These are phyloP conservation scores for Malthinus flaveolus DNA, from an alignment of 2,888 invertebrate genomes.

Conservation along the genomic window DNA sequence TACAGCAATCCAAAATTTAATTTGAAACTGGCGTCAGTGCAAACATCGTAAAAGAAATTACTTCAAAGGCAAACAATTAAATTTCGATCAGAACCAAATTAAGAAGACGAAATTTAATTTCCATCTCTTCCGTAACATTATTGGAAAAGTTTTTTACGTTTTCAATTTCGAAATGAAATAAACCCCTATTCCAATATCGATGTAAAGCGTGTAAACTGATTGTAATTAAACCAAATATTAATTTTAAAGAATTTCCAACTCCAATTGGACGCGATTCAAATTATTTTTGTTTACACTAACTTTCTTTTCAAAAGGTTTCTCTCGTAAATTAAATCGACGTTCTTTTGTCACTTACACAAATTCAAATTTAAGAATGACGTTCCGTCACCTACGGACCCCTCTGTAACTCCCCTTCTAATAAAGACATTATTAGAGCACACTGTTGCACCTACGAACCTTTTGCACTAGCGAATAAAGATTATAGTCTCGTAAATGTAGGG, in stretches of 20 bases:
- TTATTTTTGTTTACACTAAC: neutral
- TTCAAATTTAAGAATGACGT: neutral
- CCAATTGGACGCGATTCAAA: neutral
- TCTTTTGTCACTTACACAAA: neutral
- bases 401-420: slow-evolving; percentile 26
- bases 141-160: slow-evolving; percentile 23
- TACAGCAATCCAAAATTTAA: slow-evolving; percentile 17
- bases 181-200: slow-evolving; percentile 4
- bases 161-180: slow-evolving; percentile 18
- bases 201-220: slow-evolving; percentile 20
- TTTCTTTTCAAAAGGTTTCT: neutral
- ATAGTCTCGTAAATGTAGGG: slow-evolving; percentile 31
- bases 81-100: slow-evolving; percentile 30
- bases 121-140: slow-evolving; percentile 17
- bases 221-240: slow-evolving; percentile 18
- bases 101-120: slow-evolving; percentile 26
- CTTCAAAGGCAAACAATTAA: slow-evolving; percentile 28
- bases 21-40: slow-evolving; percentile 21
- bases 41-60: slow-evolving; percentile 21
- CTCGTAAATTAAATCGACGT: neutral
- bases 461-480: slow-evolving; percentile 31
- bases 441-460: slow-evolving; percentile 30
- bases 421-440: slow-evolving; percentile 32
- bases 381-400: slow-evolving; percentile 29
- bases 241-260: slow-evolving; percentile 11